Conservation (phyloP, 2,888 invertebrate genomes). For the Maniola hyperantus region DNA sequence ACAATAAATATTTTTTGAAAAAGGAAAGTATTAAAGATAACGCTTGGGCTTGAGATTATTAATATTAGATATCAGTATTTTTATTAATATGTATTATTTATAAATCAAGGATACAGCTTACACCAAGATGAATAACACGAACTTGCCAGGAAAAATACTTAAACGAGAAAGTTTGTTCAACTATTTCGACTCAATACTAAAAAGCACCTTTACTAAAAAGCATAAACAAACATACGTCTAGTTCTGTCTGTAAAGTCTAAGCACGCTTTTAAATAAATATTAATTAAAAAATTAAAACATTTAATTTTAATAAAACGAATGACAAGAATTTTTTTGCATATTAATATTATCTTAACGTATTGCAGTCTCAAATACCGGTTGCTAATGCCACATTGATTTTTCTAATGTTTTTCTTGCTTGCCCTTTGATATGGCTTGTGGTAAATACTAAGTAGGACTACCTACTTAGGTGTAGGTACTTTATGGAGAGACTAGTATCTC, state of each 20-base stretch:
- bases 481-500: slow-evolving; percentile 11
- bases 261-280: slow-evolving; percentile 6
- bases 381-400: slow-evolving; percentile 11
- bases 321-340: slow-evolving; percentile 12
- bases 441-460: slow-evolving; percentile 8
- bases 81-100: too few relatives aligned
- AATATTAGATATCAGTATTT: too few relatives aligned
- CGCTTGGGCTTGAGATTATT: too few relatives aligned
- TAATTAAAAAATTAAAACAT: neutral
- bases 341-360: slow-evolving; percentile 6
- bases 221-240: neutral
- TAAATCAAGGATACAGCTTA: neutral
- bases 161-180: too few relatives aligned
- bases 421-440: slow-evolving; percentile 8
- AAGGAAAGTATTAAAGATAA: too few relatives aligned
- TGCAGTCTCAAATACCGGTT: slow-evolving; percentile 12
- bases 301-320: slow-evolving; percentile 11
- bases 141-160: neutral
- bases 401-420: slow-evolving; percentile 16
- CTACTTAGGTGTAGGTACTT: too few relatives aligned
- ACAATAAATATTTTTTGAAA: too few relatives aligned
- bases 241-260: neutral
- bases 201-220: neutral
- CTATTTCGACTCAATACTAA: neutral
- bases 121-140: neutral